Percentiles rank a stretch among this genome's conserved stretches.
These are phyloP conservation scores for Pelmatolapia mariae DNA, from an alignment of 2,113 vertebrate genomes.

Conservation along the genomic window DNA sequence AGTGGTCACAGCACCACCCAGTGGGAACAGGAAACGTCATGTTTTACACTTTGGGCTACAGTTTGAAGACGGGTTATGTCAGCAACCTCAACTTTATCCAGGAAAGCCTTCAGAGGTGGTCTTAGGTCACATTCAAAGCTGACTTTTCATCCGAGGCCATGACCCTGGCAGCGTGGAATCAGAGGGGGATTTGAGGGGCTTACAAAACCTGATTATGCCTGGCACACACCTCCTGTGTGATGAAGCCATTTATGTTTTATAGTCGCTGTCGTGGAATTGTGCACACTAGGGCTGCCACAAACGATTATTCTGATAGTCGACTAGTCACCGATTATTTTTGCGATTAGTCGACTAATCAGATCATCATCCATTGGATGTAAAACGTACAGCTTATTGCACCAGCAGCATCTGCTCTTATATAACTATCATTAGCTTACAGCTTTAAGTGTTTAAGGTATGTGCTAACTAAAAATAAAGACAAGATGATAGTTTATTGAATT, in stretches of 20 bases:
- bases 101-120: background rate
- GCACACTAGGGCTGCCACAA: background rate
- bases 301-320: accelerated
- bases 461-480: background rate
- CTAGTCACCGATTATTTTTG: no score
- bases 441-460: accelerated
- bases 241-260: background rate
- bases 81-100: background rate
- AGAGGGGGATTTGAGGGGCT: background rate
- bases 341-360: background rate
- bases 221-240: background rate
- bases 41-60: background rate
- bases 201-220: background rate
- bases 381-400: background rate
- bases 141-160: background rate
- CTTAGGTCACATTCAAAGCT: background rate
- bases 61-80: background rate
- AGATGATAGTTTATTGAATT: accelerated
- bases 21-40: background rate
- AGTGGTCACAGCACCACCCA: background rate
- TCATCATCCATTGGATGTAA: background rate
- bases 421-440: background rate
- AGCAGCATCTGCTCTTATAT: background rate
- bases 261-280: background rate
- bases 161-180: background rate